Evolutionary conservation across 2,888 invertebrate genomes (phyloP), one percentile per base, ranked within the genome.

Genomic region (Actias luna): DNA sequence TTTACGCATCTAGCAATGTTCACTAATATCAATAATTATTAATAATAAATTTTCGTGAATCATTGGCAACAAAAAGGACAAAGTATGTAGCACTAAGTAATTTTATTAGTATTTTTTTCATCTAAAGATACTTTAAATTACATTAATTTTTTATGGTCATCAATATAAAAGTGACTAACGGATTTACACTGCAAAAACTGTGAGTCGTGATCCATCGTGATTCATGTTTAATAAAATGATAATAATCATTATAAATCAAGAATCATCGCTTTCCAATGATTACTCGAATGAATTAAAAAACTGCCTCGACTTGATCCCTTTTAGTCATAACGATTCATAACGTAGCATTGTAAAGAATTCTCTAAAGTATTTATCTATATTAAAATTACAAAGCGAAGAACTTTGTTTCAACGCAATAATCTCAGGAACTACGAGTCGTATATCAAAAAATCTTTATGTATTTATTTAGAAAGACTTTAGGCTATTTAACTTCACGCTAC

Each of bases 141-240:
- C 46, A 46, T 18, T 22, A 46, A 5, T 3, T 46, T 46, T 46
- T 46, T 22, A n/a, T 10, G 10, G 22, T 3, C 22, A 46, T 22
- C 46, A 22, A 8, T 46, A 22, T 46, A 46, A 46, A 46, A 22
- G 22, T 22, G 46, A 22, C 1, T 46, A 46, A 46, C 10, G 22
- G 46, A 46, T 7, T 42, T 42, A 18, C 42, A 18, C 42, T 5
- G 42, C 42, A 42, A 42, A 42, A 42, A 42, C 42, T 18, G 42
- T 42, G 42, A 72, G 75, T 72, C 79, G 77, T 83, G 82, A 85
- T 84, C 83, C 84, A 84, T 78, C 76, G 79, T 81, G 85, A 86
- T 77, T 85, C 84, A 80, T 78, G 78, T 83, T 84, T 82, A 82
- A 87, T 87, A 84, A 80, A 83, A 86, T 82, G 82, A 83, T 86